These are phyloP conservation scores for Lampris incognitus DNA, from an alignment of 2,113 vertebrate species.

Conservation along the genomic window DNA sequence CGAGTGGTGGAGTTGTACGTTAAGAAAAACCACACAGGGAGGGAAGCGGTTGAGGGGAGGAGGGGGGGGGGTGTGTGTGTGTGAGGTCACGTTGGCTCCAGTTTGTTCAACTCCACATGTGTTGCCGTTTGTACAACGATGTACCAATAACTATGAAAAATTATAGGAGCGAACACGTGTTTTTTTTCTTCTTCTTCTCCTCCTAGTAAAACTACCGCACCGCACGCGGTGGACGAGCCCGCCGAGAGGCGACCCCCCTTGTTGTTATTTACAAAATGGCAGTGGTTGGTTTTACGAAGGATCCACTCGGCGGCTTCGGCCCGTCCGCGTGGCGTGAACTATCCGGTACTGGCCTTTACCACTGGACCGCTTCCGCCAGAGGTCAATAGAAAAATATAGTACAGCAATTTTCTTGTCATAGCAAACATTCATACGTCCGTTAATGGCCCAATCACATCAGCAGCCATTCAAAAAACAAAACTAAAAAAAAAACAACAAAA, in stretches of 20 bases:
- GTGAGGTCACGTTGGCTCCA: not conserved
- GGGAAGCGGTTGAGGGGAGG: conserved; percentile 40
- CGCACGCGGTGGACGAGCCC: not conserved
- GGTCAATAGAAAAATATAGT: conserved; percentile 74
- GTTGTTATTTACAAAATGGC: conserved; percentile 61
- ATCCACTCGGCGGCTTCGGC: conserved; percentile 33
- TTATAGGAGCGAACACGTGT: conserved; percentile 9
- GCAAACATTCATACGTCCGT: conserved; percentile 78
- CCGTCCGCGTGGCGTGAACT: not conserved
- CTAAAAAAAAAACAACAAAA: not conserved
- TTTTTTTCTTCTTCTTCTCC: not conserved
- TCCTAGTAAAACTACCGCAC: conserved; percentile 1
- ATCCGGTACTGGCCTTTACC: conserved; percentile 11
- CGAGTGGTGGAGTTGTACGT: conserved; percentile 9
- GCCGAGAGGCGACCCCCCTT: not conserved
- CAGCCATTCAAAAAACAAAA: conserved; percentile 49
- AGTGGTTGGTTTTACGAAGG: conserved; percentile 51
- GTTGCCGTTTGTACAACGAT: conserved; percentile 16
- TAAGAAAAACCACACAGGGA: conserved; percentile 37
- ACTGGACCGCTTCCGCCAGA: conserved; percentile 23
- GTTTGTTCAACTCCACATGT: conserved; percentile 7
- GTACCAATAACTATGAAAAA: conserved; percentile 1
- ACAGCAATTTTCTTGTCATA: conserved; percentile 71
- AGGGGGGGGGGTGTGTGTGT: too few relatives aligned
- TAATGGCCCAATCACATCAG: conserved; percentile 54